Conservation (phyloP, 2,797 vertebrate genomes). For the Malacoraja senta region DNA sequence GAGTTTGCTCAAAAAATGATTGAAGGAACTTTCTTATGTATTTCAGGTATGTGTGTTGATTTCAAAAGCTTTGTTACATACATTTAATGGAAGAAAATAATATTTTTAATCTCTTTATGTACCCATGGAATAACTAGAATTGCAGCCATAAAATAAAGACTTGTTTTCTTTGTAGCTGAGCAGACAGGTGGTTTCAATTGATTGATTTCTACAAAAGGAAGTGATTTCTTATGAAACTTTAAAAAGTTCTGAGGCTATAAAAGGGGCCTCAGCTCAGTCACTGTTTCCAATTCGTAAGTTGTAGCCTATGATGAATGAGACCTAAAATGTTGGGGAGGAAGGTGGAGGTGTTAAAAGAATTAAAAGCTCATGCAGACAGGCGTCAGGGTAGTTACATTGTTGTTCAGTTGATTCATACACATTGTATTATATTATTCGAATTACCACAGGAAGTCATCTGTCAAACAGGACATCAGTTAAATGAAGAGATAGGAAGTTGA, state of each 20-base stretch:
- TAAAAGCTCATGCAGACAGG: slow-evolving; percentile 42
- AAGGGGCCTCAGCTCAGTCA: slow-evolving; percentile 43
- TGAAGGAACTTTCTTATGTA: not conserved
- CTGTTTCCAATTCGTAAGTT: slow-evolving; percentile 50
- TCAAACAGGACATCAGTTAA: slow-evolving; percentile 45
- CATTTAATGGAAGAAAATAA: not conserved
- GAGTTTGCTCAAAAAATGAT: not conserved
- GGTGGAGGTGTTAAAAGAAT: slow-evolving; percentile 50
- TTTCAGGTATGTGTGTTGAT: not conserved
- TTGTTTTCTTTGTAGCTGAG: not conserved
- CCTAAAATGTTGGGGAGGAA: slow-evolving; percentile 41
- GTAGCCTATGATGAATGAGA: slow-evolving; percentile 47
- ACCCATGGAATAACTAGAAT: not conserved
- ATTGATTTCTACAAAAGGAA: slow-evolving; percentile 59
- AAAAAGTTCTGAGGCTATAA: slow-evolving; percentile 58
- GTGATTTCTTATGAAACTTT: slow-evolving; percentile 56
- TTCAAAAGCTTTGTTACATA: not conserved
- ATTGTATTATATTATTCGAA: slow-evolving; percentile 39
- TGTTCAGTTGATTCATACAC: slow-evolving; percentile 38
- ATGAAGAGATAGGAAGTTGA: slow-evolving; percentile 46
- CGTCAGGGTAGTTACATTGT: slow-evolving; percentile 34
- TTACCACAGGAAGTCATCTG: slow-evolving; percentile 49
- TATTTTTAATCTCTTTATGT: not conserved
- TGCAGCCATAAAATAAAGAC: not conserved
- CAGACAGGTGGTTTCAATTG: slow-evolving; percentile 45